Evolutionary conservation across 2,888 invertebrate species (phyloP), one percentile per base, ranked within the genome.

Genomic region (Dichetophora obliterata): DNA sequence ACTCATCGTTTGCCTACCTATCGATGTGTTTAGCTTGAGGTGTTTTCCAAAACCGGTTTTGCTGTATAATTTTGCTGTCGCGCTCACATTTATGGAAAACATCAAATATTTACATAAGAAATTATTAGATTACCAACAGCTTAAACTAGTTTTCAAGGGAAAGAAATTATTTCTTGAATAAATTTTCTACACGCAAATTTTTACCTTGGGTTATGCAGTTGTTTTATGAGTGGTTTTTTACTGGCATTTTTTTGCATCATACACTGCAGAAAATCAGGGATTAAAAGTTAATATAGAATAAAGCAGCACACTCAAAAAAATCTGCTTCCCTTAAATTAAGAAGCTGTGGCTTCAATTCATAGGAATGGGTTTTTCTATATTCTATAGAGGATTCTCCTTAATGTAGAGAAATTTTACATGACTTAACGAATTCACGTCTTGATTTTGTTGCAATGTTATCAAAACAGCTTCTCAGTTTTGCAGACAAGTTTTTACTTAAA

Each of bases 71-170:
- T 48, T 31, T 73, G 54, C 37, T 74, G 66, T 66, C 74, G 65
- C 74, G 65, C 66, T 74, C 19, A 50, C 59, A 54, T 74, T 74
- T 74, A 74, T 74, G 61, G 34, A 69, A 50, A 69, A 75, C 69
- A 75, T 61, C 75, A 75, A 75, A 75, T 75, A 75, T 75, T 75
- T 75, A 75, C 75, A 69, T 75, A 75, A 75, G 75, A 75, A 75
- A 75, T 75, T 75, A 59, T 75, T 75, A 75, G 69, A 59, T 54
- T 69, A 57, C 68, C 59, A 69, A 61, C 75, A 69, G 37, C 66
- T 74, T 65, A 74, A 66, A 74, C 74, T 74, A 74, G 74, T 74
- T 66, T 31, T 74, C 74, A 43, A 74, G 66, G 54, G 74, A 74
- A 74, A 57, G 66, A 74, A 74, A 66, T 74, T 66, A 74, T 50